A percentile compares a stretch with the other conserved stretches of the same genome.
Conservation (phyloP, 2,797 vertebrate species). For the Cossypha polioptera region DNA sequence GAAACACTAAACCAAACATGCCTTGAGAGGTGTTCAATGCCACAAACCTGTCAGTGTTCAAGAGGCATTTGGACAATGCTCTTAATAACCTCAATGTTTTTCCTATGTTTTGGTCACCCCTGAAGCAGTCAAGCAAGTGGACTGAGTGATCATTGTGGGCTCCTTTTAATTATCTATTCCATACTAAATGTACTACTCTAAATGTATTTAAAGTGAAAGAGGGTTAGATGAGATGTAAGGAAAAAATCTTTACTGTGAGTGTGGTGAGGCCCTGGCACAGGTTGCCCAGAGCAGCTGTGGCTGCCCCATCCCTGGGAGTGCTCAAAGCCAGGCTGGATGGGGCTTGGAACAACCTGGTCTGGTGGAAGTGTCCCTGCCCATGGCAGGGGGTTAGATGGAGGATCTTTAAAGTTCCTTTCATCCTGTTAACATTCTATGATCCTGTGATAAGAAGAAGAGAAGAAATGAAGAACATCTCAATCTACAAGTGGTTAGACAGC, state of each 20-base stretch:
- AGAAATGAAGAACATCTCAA: background rate
- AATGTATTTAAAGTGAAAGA: background rate
- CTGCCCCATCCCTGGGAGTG: background rate
- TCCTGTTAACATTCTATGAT: background rate
- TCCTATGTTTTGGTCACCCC: background rate
- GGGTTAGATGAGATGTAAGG: background rate
- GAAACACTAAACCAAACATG: background rate
- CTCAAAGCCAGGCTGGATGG: background rate
- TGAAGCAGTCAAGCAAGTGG: background rate
- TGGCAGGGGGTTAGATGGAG: background rate
- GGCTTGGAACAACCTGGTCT: background rate
- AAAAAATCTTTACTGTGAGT: background rate
- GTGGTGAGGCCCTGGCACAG: background rate
- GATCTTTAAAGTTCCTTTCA: background rate
- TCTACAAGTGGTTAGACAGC: background rate
- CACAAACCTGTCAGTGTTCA: background rate
- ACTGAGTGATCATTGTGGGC: background rate
- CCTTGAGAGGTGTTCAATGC: background rate
- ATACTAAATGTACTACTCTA: background rate
- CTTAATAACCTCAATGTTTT: background rate
- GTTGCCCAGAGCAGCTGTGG: accelerated
- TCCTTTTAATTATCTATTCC: background rate
- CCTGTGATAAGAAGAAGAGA: background rate
- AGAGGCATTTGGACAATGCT: background rate
- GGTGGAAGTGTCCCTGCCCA: background rate